phyloP scores from a whole-genome alignment of 2,888 invertebrate genomes.

The Tethea ocularis region DNA sequence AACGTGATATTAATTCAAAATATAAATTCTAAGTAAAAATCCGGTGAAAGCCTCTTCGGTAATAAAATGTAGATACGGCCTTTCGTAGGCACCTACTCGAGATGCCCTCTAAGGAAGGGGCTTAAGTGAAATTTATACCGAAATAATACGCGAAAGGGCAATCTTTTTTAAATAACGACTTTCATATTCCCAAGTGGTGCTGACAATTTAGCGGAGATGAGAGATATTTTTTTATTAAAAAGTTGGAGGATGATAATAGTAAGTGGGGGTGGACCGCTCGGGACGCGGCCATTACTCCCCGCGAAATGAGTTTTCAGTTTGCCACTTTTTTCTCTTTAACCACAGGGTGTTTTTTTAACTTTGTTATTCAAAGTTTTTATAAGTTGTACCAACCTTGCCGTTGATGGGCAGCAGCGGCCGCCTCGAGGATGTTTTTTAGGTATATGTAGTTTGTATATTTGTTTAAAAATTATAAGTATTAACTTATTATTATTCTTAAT shows the following conservation, averaged over 20 bases:
- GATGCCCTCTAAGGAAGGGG: conserved; percentile 40
- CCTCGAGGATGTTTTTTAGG: too few relatives aligned
- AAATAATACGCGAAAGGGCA: conserved; percentile 78
- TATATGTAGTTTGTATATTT: too few relatives aligned
- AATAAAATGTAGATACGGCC: conserved; percentile 63
- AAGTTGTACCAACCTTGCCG: too few relatives aligned
- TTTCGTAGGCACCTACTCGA: conserved; percentile 53
- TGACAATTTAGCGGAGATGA: conserved; percentile 82
- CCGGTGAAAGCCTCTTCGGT: conserved; percentile 44
- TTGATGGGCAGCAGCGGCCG: too few relatives aligned
- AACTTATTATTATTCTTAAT: too few relatives aligned
- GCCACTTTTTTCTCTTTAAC: conserved; percentile 53
- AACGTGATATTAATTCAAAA: conserved; percentile 40
- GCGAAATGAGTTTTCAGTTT: conserved; percentile 81
- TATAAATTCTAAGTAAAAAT: conserved; percentile 52
- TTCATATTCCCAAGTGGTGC: conserved; percentile 78
- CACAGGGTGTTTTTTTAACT: conserved; percentile 45
- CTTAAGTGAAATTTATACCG: conserved; percentile 79
- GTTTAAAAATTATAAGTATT: too few relatives aligned
- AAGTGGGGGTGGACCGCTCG: conserved; percentile 50
- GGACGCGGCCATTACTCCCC: conserved; percentile 65
- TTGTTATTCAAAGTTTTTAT: not conserved
- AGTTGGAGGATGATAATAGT: conserved; percentile 60
- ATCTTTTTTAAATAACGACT: conserved; percentile 81
- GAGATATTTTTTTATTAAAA: conserved; percentile 80